Base-by-base conservation (phyloP, 2,797 vertebrate genomes). In the Danionella dracula region DNA sequence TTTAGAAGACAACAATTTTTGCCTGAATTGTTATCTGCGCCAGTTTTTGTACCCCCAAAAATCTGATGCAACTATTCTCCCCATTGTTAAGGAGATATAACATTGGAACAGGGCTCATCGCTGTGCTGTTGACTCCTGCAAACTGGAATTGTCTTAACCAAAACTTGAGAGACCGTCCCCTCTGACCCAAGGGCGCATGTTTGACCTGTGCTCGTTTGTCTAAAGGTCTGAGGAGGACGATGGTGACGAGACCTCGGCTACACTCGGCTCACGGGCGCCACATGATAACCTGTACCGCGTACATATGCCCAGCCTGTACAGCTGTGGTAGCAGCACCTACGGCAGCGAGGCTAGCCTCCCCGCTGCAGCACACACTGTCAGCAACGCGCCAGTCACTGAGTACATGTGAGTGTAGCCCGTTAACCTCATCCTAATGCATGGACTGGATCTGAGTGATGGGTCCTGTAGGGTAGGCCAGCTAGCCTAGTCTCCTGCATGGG, bases 251-350 rank as follows among this genome's bases (percentile, higher is more conserved):
- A 93, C 93, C 63, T 79, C 92, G 15, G 90, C 90, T 42, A 90
- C 90, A 0, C 92, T 94, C 31, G 94, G 91, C 0, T 16, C 64
- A 9, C 84, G 94, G 70, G 95, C 92, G 61, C 93, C 94, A 12
- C 93, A 94, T 0, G 97, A 97, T 83, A 96, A 95, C 87, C 90
- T 99, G 77, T 99, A 98, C 89, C 91, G 95, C 9, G 95, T 99
- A 54, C 96, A 99, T 88, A 98, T 99, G 95, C 94, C 97, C 65
- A 99, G 97, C 74, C 82, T 99, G 67, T 99, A 99, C 83, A 99
- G 97, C 90, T 99, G 96, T 35, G 97, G 97, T n/a, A 98, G 96
- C 90, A 98, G 95, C 53, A 66, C 64, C 89, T 99, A 95, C 17
- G 96, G 95, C 83, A 99, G 97, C 2, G 97, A 99, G 86, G 91